These are phyloP conservation scores for Perognathus longimembris DNA, from an alignment of 2,113 vertebrate genomes.

Conservation along the genomic window DNA sequence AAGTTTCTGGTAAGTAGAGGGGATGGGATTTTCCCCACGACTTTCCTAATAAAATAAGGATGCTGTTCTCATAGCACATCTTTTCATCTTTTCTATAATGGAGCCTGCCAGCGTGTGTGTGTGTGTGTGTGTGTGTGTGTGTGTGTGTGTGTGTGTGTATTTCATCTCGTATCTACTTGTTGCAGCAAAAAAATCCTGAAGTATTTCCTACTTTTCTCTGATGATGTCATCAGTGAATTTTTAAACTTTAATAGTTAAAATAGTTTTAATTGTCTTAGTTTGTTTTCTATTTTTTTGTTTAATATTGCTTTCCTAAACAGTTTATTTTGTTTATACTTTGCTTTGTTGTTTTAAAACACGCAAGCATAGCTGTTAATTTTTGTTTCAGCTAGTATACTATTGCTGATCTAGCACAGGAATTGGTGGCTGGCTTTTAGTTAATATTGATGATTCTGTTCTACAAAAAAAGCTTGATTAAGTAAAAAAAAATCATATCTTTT, in stretches of 20 bases:
- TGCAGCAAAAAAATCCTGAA: not conserved
- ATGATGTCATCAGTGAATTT: not conserved
- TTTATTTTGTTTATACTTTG: not conserved
- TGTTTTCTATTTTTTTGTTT: not conserved
- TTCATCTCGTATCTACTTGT: not conserved
- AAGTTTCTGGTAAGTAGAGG: not conserved
- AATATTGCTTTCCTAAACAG: not conserved
- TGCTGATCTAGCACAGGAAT: not conserved
- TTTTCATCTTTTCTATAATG: not conserved
- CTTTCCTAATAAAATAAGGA: not conserved
- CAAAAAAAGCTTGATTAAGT: not conserved
- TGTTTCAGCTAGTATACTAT: not conserved
- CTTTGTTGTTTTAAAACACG: not conserved
- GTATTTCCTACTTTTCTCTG: not conserved
- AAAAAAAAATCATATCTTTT: not conserved
- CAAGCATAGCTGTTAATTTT: too few species aligned
- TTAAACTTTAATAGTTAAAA: not conserved
- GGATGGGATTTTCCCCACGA: too few species aligned
- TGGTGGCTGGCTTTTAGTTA: constrained; percentile 17
- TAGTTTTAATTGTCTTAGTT: not conserved
- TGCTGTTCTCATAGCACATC: not conserved
- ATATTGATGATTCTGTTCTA: constrained; percentile 18
- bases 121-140: too few species aligned
- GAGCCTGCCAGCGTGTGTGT: not conserved
- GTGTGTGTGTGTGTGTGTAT: too few species aligned